Base-by-base conservation (phyloP, 2,797 vertebrate genomes). In the Staurois parvus region DNA sequence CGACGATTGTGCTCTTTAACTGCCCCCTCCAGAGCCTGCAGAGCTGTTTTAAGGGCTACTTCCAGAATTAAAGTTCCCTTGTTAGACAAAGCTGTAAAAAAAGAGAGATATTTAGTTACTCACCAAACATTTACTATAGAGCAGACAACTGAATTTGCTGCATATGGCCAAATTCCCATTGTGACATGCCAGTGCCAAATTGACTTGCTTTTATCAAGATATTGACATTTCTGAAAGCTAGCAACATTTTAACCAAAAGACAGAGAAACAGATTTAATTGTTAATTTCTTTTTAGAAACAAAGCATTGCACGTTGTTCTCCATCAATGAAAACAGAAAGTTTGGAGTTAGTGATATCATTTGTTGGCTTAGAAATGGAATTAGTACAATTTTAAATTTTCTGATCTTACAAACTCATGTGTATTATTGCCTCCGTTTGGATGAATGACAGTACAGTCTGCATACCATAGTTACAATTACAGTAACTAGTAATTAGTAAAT, bases 31-130 rank as follows among this genome's bases (percentile, higher is more conserved):
- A 97, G 89, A 0, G 96, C 92, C 73, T 96, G 95, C 79, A 96
- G 90, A 0, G 97, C 97, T 0, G 92, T 95, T 30, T 95, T 94
- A 94, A 96, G 93, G 0, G 97, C 96, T 0, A 96, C 95, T 91
- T 98, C 97, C 79, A 99, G 87, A 62, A 97, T 96, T 89, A 97
- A 92, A 0, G 97, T 99, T 15, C 98, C 98, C 0, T 96, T 95
- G 85, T 94, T 96, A 0, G 97, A 98, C 81, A 99, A 91, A 0
- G 95, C 98, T 99, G 92, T 56, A 17, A 59, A 85, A 56, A 6
- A 79, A 37, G 26, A 12, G 26, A 4, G 26, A 29, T 11, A 66
- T 29, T 26, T 64, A 26, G 59, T n/a, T 64, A n/a, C 5, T n/a
- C 59, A 62, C 11, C 59, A 17, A 52, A 64, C 59, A 8, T 64